A percentile compares a stretch with the other conserved stretches of the same genome.
Conservation (phyloP, 1,140 invertebrate species). For the Listronotus oregonensis region DNA sequence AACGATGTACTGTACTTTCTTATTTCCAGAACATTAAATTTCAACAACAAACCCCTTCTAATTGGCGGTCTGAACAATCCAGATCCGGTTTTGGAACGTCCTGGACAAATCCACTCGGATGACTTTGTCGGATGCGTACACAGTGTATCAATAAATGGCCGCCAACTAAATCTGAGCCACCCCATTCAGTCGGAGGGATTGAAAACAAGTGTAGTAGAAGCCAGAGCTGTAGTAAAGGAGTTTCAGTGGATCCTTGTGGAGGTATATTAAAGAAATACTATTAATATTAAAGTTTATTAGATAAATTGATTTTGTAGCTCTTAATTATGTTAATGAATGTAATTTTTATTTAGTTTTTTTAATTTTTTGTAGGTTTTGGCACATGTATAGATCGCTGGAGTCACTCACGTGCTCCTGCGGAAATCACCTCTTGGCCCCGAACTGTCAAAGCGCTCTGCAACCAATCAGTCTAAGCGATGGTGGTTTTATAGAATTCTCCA, state of each 20-base stretch:
- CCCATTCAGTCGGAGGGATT: conserved; percentile 72
- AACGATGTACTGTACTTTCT: not conserved
- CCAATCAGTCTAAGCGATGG: conserved; percentile 78
- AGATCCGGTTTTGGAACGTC: conserved; percentile 82
- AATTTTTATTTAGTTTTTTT: not conserved
- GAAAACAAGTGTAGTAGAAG: conserved; percentile 75
- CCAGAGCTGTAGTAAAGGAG: conserved; percentile 61
- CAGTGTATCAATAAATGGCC: conserved; percentile 85
- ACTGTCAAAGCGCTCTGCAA: conserved; percentile 78
- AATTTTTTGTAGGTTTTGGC: conserved; percentile 58
- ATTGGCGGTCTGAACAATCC: conserved; percentile 84
- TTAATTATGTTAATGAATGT: no score
- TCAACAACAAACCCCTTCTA: conserved; percentile 84
- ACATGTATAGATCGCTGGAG: conserved; percentile 86
- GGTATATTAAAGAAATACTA: no score
- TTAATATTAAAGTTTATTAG: no score
- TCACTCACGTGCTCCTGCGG: conserved; percentile 70
- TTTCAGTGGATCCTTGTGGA: conserved; percentile 62
- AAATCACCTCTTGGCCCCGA: conserved; percentile 71
- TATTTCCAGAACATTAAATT: conserved; percentile 79
- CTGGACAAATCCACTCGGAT: conserved; percentile 86
- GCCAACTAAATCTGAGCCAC: conserved; percentile 76
- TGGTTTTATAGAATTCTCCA: conserved; percentile 77
- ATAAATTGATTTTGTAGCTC: no score
- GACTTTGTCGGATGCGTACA: conserved; percentile 93